Conservation (phyloP, 2,888 invertebrate species). For the Thelaira solivaga region DNA sequence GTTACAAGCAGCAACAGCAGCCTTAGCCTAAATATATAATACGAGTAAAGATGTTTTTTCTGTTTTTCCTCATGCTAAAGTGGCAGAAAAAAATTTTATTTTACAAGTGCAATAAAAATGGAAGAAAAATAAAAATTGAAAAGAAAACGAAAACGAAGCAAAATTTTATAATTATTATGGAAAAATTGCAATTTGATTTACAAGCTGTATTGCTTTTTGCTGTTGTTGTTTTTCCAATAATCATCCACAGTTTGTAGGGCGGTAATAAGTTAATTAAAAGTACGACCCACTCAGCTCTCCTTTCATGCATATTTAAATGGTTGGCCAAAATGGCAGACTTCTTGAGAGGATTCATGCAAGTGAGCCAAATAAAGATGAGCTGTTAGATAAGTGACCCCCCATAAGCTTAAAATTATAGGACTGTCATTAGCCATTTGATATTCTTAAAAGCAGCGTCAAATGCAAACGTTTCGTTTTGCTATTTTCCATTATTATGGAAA, state of each 20-base stretch:
- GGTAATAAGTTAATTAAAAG: slow-evolving; percentile 37
- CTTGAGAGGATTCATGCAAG: not conserved
- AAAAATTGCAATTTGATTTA: slow-evolving; percentile 50
- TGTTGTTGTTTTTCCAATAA: not conserved
- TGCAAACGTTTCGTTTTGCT: too few relatives aligned
- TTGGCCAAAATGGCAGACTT: too few relatives aligned
- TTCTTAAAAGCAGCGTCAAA: too few relatives aligned
- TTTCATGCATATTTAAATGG: too few relatives aligned
- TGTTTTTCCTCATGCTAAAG: not conserved
- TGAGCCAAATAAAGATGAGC: not conserved
- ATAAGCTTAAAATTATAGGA: too few relatives aligned
- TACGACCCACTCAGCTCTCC: too few relatives aligned
- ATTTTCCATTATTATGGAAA: too few relatives aligned
- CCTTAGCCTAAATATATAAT: slow-evolving; percentile 51
- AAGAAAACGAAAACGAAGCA: not conserved
- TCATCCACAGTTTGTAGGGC: not conserved
- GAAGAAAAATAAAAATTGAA: not conserved
- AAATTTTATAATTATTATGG: slow-evolving; percentile 36
- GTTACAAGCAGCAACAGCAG: slow-evolving; percentile 1
- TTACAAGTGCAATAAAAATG: slow-evolving; percentile 8
- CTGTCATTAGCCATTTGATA: too few relatives aligned
- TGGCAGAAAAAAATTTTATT: not conserved
- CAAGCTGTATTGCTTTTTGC: not conserved
- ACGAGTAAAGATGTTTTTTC: not conserved
- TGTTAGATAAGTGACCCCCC: too few relatives aligned